Conservation (phyloP, 2,888 invertebrate genomes). For the Panorpa germanica region DNA sequence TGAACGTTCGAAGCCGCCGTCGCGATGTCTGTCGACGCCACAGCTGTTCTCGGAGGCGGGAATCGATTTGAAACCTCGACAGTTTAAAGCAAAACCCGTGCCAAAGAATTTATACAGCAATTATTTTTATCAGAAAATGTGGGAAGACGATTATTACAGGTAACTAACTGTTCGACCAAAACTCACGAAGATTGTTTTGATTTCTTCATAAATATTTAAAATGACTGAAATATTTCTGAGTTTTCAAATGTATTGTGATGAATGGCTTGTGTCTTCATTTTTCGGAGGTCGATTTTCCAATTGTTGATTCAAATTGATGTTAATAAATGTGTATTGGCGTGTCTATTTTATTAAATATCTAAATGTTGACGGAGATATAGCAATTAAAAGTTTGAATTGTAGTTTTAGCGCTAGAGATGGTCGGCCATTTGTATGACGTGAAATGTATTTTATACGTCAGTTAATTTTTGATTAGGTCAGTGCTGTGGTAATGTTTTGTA, state of each 20-base stretch:
- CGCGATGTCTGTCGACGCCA: constrained; percentile 21
- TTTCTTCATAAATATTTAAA: constrained; percentile 2
- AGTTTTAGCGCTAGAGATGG: too few relatives aligned
- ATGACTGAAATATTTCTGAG: background rate
- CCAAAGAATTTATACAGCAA: constrained; percentile 51
- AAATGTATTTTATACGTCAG: too few relatives aligned
- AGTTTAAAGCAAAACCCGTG: constrained; percentile 46
- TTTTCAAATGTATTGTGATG: background rate
- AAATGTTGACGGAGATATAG: too few relatives aligned
- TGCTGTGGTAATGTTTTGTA: too few relatives aligned
- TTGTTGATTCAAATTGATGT: too few relatives aligned
- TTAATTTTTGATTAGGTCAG: too few relatives aligned
- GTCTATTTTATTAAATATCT: too few relatives aligned
- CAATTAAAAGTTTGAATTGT: too few relatives aligned
- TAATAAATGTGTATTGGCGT: too few relatives aligned
- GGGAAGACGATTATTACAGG: constrained; percentile 55
- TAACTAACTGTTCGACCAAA: constrained; percentile 17
- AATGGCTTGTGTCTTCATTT: background rate
- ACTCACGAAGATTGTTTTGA: too few relatives aligned
- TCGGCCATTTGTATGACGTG: too few relatives aligned
- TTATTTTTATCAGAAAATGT: constrained; percentile 47
- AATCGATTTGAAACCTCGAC: constrained; percentile 24
- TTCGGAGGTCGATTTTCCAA: constrained; percentile 2
- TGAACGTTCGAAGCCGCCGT: too few relatives aligned
- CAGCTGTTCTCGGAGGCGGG: constrained; percentile 15